Conservation (phyloP, 2,888 invertebrate species). For the Clanis bilineata region DNA sequence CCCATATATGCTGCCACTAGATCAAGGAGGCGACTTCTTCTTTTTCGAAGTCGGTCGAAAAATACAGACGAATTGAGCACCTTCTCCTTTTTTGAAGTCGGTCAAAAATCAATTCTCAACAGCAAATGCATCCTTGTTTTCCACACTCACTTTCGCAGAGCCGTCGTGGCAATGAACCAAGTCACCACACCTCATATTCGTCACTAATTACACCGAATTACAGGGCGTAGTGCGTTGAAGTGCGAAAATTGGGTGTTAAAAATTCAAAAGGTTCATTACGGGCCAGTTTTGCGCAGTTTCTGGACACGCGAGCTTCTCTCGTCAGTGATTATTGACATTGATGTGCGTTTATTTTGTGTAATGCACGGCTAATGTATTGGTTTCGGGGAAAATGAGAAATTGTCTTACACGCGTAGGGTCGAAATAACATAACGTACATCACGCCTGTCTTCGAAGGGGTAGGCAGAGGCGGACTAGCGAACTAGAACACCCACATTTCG, state of each 20-base stretch:
- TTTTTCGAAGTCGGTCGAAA: no score
- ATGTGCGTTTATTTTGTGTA: background rate
- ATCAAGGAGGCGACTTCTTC: no score
- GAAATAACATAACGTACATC: no score
- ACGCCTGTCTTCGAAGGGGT: no score
- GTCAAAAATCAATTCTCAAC: background rate
- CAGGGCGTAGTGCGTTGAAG: slow-evolving; percentile 52
- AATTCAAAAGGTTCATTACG: slow-evolving; percentile 39
- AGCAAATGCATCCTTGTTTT: background rate
- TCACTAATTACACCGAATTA: slow-evolving; percentile 63
- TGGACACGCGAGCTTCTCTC: slow-evolving; percentile 34
- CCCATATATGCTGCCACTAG: no score
- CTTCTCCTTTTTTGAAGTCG: no score
- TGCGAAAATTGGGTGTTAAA: slow-evolving; percentile 75
- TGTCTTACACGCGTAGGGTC: no score
- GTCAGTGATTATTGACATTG: slow-evolving; percentile 10
- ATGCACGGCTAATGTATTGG: background rate
- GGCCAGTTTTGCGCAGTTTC: slow-evolving; percentile 30
- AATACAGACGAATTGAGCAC: no score
- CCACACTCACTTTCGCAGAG: slow-evolving; percentile 20
- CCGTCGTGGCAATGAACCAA: slow-evolving; percentile 29
- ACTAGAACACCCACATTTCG: no score
- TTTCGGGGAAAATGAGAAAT: slow-evolving; percentile 1
- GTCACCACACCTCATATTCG: slow-evolving; percentile 38
- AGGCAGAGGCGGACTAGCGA: no score